Conservation (phyloP, 2,113 vertebrate genomes). For the Lasiurus borealis region DNA sequence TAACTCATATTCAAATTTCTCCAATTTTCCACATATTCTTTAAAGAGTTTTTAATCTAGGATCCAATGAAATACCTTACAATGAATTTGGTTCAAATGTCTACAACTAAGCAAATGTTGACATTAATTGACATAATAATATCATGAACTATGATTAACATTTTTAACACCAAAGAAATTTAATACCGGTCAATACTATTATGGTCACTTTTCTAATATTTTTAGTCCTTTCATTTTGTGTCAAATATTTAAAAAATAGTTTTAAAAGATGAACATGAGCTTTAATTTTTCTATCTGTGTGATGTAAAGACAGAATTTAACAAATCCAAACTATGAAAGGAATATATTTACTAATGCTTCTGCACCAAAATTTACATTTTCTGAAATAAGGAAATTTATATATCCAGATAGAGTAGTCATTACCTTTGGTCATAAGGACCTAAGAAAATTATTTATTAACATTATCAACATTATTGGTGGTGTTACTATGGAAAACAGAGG, state of each 20-base stretch:
- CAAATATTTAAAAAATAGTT: neutral
- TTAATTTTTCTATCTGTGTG: conserved; percentile 54
- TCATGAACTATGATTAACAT: conserved; percentile 23
- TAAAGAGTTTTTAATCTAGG: neutral
- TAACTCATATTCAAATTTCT: conserved; percentile 36
- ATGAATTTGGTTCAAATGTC: neutral
- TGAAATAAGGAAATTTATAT: conserved; percentile 28
- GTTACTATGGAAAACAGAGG: conserved; percentile 34
- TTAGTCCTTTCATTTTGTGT: neutral
- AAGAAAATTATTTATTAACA: conserved; percentile 37
- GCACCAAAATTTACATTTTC: neutral
- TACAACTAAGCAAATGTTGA: neutral
- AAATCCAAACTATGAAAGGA: conserved; percentile 48
- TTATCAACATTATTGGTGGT: neutral
- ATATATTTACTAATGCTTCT: conserved; percentile 50
- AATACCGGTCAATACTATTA: neutral
- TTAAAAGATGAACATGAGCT: neutral
- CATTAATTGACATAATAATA: neutral
- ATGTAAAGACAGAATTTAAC: conserved; percentile 32
- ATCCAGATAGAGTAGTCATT: conserved; percentile 10
- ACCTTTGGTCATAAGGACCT: neutral
- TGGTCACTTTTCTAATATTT: conserved; percentile 9
- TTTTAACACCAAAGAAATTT: conserved; percentile 24
- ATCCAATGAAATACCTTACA: conserved; percentile 12
- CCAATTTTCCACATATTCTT: neutral